Evolutionary conservation across 2,888 invertebrate species (phyloP).

Genomic region (Callosobruchus maculatus): DNA sequence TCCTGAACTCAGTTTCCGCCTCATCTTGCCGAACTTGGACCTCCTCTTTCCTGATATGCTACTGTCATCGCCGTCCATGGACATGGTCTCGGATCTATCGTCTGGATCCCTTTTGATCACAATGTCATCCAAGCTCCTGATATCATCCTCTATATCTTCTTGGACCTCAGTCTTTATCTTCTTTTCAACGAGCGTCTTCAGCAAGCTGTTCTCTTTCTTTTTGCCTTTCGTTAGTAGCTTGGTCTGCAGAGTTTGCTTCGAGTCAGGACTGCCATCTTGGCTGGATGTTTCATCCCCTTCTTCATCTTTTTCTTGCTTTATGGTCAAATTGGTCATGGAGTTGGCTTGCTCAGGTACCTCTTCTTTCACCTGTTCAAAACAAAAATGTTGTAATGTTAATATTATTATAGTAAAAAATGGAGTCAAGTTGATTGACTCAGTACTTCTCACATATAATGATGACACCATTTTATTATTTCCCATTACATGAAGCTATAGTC

Average conservation of each 20-base stretch:
- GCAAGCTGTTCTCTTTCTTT: conserved; percentile 30
- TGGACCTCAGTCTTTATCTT: conserved; percentile 34
- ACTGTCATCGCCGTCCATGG: conserved; percentile 41
- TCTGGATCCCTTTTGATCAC: conserved; percentile 42
- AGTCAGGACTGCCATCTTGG: conserved; percentile 16
- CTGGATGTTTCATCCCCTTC: conserved; percentile 34
- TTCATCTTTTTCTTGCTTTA: conserved; percentile 32
- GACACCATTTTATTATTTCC: too few relatives aligned
- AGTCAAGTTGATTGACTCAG: too few relatives aligned
- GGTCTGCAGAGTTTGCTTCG: conserved; percentile 31
- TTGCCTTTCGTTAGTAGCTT: conserved; percentile 29
- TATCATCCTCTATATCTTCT: conserved; percentile 38
- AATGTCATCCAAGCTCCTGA: conserved; percentile 26
- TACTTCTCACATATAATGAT: too few relatives aligned
- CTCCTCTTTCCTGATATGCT: conserved; percentile 44
- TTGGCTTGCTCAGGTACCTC: conserved; percentile 18
- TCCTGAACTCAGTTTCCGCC: conserved; percentile 76
- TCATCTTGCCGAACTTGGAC: conserved; percentile 62
- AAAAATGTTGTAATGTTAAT: too few relatives aligned
- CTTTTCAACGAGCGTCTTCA: conserved; percentile 35
- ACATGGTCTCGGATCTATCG: conserved; percentile 42
- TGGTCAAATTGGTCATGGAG: conserved; percentile 15
- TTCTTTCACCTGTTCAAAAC: conserved; percentile 10
- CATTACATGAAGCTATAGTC: too few relatives aligned
- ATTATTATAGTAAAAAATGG: too few relatives aligned